Evolutionary conservation across 1,140 invertebrate species (phyloP).

Genomic region (Calosoma granatense): DNA sequence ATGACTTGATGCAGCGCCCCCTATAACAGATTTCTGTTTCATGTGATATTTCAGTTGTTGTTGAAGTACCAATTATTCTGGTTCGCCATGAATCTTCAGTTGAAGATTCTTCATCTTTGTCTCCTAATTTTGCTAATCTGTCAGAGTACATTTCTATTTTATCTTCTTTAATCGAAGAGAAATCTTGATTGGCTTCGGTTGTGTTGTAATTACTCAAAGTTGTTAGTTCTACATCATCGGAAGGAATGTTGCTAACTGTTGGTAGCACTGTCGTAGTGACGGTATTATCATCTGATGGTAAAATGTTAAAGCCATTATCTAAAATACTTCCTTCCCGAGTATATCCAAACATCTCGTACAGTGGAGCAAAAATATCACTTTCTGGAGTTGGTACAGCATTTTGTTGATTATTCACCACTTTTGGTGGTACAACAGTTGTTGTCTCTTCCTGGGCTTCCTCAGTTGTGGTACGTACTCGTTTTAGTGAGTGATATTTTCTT

Average conservation of each 20-base stretch:
- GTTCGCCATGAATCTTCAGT: conserved; percentile 36
- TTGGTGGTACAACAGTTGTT: background rate
- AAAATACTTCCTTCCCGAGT: conserved; percentile 11
- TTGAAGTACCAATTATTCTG: conserved; percentile 51
- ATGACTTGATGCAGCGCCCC: conserved; percentile 68
- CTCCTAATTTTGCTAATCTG: conserved; percentile 22
- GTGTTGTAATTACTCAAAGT: conserved; percentile 10
- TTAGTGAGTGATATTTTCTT: background rate
- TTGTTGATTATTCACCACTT: conserved; percentile 7
- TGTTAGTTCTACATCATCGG: conserved; percentile 11
- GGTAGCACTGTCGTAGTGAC: background rate
- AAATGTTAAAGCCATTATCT: too few relatives aligned
- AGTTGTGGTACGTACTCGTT: background rate
- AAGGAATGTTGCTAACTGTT: conserved; percentile 7
- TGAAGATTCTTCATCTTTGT: conserved; percentile 31
- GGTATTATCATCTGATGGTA: too few relatives aligned
- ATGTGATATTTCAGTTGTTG: conserved; percentile 68
- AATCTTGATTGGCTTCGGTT: conserved; percentile 1
- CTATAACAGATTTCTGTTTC: conserved; percentile 80
- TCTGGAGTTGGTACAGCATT: conserved; percentile 19
- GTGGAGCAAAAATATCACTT: conserved; percentile 29
- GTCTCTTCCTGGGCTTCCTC: background rate
- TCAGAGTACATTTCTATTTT: conserved; percentile 16
- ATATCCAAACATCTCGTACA: conserved; percentile 32
- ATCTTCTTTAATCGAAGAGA: too few relatives aligned